Conservation (phyloP, 2,113 vertebrate genomes). For the Lamprotornis superbus region DNA sequence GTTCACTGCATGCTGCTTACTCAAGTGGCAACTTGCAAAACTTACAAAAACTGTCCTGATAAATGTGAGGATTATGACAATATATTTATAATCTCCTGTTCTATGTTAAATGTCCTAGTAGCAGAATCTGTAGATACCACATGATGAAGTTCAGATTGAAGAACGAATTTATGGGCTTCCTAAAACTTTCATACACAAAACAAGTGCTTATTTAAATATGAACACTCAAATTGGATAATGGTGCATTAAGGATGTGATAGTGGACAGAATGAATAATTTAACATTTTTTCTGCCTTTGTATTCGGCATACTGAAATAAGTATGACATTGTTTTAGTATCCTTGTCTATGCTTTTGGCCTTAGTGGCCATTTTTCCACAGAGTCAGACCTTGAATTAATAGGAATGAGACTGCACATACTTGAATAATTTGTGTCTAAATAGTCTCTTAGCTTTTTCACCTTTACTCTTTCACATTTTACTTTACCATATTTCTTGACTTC, state of each 20-base stretch:
- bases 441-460: background rate
- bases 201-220: background rate
- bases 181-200: background rate
- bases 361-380: background rate
- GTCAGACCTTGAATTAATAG: background rate
- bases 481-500: background rate
- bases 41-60: constrained; percentile 19
- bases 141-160: background rate
- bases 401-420: background rate
- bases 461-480: background rate
- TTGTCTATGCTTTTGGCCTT: background rate
- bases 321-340: background rate
- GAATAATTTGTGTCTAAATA: background rate
- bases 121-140: background rate
- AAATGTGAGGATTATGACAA: constrained; percentile 36
- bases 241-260: background rate
- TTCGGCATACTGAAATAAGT: background rate
- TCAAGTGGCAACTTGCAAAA: constrained; percentile 56
- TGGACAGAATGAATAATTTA: background rate
- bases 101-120: background rate
- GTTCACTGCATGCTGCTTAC: background rate
- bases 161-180: background rate
- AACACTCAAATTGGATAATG: background rate
- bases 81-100: constrained; percentile 26
- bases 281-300: background rate